phyloP scores from a whole-genome alignment of 2,113 vertebrate genomes.

The Cercocebus atys region DNA sequence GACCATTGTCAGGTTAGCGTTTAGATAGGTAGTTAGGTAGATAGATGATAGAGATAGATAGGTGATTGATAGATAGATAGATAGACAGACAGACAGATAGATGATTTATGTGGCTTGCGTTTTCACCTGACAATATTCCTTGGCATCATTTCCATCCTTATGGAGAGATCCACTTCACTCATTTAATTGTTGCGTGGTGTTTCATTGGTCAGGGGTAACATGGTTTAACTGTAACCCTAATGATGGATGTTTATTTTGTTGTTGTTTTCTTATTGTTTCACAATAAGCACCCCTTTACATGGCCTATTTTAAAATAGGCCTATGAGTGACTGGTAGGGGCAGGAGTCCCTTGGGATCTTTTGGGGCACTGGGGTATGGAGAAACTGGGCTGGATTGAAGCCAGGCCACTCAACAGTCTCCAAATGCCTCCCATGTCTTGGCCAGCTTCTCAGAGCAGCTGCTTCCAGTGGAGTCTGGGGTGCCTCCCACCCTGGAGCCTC shows the following conservation, averaged over 20 bases:
- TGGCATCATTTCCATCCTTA: neutral
- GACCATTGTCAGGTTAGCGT: neutral
- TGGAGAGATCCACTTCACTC: neutral
- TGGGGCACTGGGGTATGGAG: rapidly evolving
- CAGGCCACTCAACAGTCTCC: neutral
- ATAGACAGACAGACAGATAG: neutral
- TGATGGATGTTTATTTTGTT: neutral
- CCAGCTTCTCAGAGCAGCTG: neutral
- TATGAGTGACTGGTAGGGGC: neutral
- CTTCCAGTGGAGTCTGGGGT: no score
- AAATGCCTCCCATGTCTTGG: neutral
- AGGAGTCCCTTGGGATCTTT: neutral
- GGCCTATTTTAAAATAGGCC: neutral
- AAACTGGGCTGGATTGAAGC: neutral
- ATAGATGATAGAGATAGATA: neutral
- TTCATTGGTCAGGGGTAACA: neutral
- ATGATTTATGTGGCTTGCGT: neutral
- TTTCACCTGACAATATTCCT: neutral
- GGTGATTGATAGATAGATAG: neutral
- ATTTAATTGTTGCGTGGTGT: neutral
- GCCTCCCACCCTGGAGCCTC: neutral
- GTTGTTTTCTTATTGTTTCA: neutral
- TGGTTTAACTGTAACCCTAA: neutral
- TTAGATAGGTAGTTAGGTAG: neutral
- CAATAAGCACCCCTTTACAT: neutral